Conservation (phyloP, 2,797 vertebrate genomes). For the Squalus acanthias region DNA sequence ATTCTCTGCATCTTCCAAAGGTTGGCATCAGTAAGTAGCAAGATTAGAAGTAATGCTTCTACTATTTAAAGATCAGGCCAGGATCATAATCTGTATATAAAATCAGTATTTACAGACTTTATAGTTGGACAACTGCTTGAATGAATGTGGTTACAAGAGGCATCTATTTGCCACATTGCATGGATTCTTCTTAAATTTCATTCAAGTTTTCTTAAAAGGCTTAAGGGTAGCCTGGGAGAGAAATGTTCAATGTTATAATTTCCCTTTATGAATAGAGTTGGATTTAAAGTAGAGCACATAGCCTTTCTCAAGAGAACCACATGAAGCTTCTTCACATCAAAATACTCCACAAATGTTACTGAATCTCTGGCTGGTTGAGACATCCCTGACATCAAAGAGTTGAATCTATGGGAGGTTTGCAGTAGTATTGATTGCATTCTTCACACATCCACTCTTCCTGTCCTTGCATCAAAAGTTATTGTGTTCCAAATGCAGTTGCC, state of each 20-base stretch:
- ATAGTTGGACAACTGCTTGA: background rate
- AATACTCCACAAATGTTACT: background rate
- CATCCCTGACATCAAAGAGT: background rate
- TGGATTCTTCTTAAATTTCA: background rate
- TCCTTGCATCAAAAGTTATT: background rate
- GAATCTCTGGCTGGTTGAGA: background rate
- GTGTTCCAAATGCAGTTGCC: background rate
- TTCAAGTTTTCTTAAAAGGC: background rate
- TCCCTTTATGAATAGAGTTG: background rate
- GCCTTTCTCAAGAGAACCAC: background rate
- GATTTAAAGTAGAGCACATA: background rate
- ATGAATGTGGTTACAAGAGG: background rate
- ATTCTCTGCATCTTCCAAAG: background rate
- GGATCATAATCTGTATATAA: background rate
- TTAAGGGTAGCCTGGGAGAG: background rate
- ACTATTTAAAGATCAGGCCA: constrained; percentile 10
- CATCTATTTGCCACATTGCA: background rate
- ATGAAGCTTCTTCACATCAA: background rate
- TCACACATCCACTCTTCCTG: background rate
- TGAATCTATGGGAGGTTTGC: background rate
- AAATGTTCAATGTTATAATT: background rate
- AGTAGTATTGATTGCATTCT: background rate
- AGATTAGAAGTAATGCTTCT: background rate
- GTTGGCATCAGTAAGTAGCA: background rate
- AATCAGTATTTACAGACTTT: background rate